phyloP scores from a whole-genome alignment of 2,888 invertebrate genomes.

The Nemoura dubitans region DNA sequence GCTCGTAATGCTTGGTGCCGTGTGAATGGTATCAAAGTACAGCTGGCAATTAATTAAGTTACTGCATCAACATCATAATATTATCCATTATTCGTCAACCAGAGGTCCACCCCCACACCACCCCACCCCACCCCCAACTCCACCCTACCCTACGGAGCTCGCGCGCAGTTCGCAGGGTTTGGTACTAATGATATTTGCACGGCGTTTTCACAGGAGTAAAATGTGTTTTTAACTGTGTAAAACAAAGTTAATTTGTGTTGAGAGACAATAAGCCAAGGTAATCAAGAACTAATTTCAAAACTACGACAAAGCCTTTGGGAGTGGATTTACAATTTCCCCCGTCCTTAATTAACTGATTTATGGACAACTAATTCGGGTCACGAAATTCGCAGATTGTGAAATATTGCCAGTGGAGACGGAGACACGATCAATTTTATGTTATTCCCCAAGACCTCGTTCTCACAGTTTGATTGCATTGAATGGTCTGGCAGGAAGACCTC shows the following conservation, averaged over 20 bases:
- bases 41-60: not conserved
- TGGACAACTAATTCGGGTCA: conserved; percentile 33
- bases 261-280: conserved; percentile 24
- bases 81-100: conserved; percentile 12
- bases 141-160: no score
- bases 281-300: conserved; percentile 31
- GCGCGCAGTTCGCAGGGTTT: not conserved
- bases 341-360: conserved; percentile 25
- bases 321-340: conserved; percentile 9
- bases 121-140: no score
- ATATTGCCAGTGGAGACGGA: not conserved
- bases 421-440: conserved; percentile 18
- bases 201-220: not conserved
- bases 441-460: conserved; percentile 18
- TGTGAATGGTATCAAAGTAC: not conserved
- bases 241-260: conserved; percentile 23
- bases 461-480: conserved; percentile 19
- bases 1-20: not conserved
- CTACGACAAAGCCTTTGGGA: conserved; percentile 30
- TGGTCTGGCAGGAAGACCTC: not conserved
- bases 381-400: conserved; percentile 25
- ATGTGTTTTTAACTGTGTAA: not conserved
- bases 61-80: conserved; percentile 7
- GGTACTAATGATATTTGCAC: conserved; percentile 12
- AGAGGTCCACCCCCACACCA: not conserved